Base-by-base conservation (phyloP, 2,797 vertebrate genomes). In the Neosalanx taihuensis region DNA sequence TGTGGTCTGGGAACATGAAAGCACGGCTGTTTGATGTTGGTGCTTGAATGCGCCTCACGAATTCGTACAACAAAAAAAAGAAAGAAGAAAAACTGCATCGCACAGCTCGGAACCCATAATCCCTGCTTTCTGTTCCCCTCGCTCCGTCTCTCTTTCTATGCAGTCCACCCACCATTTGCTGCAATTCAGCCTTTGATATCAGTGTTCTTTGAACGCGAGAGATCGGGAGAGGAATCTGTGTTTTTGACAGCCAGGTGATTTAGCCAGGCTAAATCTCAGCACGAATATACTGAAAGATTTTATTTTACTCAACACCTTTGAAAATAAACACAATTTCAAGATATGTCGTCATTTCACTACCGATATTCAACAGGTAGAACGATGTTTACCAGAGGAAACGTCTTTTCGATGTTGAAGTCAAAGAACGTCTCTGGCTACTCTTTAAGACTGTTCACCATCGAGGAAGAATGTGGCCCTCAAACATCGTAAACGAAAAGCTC, bases 1-100 rank as follows among this genome's bases (percentile, higher is more conserved):
- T 85, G 88, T 86, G 86, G 86, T 86, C 81, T 86, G 83, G 72
- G 72, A 83, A 87, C 83, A 88, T 88, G 83, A 90, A 90, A 89
- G 79, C 76, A 77, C 85, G 85, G 76, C 65, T 35, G 76, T 92
- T 92, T 91, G 88, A 92, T 90, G 85, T 90, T 64, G 53, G 78
- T 63, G 80, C 83, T 82, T 88, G 82, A 91, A 89, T 87, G 83
- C 63, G 72, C 84, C 77, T 85, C 70, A 81, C 73, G 79, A 81
- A 80, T 88, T 86, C 71, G 77, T 71, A 49, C 1, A 49, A 64
- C 81, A 70, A 35, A 35, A 35, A 35, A 35, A 0, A 35, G 5
- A 37, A 5, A 6, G 23, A 26, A 26, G 1, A 26, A 26, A 26
- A 26, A 26, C 23, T 60, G 23, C 23, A 26, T 26, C 5, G 17